A percentile compares a stretch with the other conserved stretches of the same genome.
These are phyloP conservation scores for Apocheima hispidaria DNA, from an alignment of 2,888 invertebrate genomes.

Conservation along the genomic window DNA sequence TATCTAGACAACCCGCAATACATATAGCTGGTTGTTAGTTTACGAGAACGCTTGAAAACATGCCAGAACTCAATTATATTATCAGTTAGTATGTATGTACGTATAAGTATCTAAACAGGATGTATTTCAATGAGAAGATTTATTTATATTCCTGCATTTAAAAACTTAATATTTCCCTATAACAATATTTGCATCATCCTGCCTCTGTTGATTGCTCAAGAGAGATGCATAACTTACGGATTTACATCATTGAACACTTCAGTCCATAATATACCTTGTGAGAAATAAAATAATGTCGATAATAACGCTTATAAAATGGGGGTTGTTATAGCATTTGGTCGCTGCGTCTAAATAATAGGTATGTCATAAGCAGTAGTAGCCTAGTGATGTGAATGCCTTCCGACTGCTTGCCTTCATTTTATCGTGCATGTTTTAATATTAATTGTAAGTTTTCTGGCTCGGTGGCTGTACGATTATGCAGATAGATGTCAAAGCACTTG, in stretches of 20 bases:
- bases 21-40: no score
- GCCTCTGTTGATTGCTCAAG: constrained; percentile 8
- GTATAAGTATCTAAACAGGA: background rate
- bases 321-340: constrained; percentile 51
- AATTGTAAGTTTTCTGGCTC: constrained; percentile 80
- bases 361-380: constrained; percentile 77
- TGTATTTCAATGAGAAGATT: background rate
- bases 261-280: constrained; percentile 11
- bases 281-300: background rate
- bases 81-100: no score
- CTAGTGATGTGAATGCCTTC: constrained; percentile 78
- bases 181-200: constrained; percentile 14
- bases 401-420: constrained; percentile 80
- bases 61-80: no score
- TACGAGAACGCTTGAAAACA: no score
- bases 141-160: background rate
- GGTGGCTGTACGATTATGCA: constrained; percentile 48
- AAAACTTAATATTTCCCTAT: background rate
- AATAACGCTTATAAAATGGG: background rate
- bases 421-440: constrained; percentile 84
- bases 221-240: constrained; percentile 6
- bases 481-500: constrained; percentile 69
- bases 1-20: no score
- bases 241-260: constrained; percentile 6
- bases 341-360: constrained; percentile 70